Evolutionary conservation across 2,797 vertebrate genomes (phyloP).

Genomic region (Enteromius argenteus): DNA sequence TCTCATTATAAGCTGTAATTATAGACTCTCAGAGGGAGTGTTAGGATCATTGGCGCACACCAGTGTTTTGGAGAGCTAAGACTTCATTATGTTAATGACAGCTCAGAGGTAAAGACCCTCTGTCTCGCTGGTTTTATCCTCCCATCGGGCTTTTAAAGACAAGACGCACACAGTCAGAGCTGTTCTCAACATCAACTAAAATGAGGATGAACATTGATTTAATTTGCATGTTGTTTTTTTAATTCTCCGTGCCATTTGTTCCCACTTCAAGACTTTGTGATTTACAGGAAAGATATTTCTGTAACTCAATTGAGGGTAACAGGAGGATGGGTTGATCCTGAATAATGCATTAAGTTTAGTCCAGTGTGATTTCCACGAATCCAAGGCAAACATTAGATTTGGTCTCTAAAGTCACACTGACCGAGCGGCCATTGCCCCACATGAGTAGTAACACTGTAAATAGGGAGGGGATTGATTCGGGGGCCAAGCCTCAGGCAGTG

Average conservation of each 20-base stretch:
- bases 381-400: slow-evolving; percentile 43
- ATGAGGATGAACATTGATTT: slow-evolving; percentile 24
- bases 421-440: slow-evolving; percentile 31
- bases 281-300: slow-evolving; percentile 57
- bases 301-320: slow-evolving; percentile 63
- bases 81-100: slow-evolving; percentile 76
- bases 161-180: slow-evolving; percentile 20
- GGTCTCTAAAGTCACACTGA: background rate
- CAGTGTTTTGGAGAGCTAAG: slow-evolving; percentile 70
- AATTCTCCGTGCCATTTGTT: slow-evolving; percentile 44
- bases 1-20: slow-evolving; percentile 68
- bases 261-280: background rate
- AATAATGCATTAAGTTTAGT: slow-evolving; percentile 43
- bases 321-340: slow-evolving; percentile 41
- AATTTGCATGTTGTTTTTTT: slow-evolving; percentile 32
- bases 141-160: slow-evolving; percentile 29
- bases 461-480: slow-evolving; percentile 48
- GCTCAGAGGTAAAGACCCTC: slow-evolving; percentile 64
- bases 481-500: slow-evolving; percentile 34
- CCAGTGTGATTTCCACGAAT: slow-evolving; percentile 52
- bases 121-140: slow-evolving; percentile 35
- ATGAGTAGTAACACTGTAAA: slow-evolving; percentile 50
- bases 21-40: slow-evolving; percentile 69
- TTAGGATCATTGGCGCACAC: slow-evolving; percentile 66
- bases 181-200: slow-evolving; percentile 28